These are phyloP conservation scores for Bovichtus variegatus DNA, from an alignment of 2,797 vertebrate genomes.

Conservation along the genomic window DNA sequence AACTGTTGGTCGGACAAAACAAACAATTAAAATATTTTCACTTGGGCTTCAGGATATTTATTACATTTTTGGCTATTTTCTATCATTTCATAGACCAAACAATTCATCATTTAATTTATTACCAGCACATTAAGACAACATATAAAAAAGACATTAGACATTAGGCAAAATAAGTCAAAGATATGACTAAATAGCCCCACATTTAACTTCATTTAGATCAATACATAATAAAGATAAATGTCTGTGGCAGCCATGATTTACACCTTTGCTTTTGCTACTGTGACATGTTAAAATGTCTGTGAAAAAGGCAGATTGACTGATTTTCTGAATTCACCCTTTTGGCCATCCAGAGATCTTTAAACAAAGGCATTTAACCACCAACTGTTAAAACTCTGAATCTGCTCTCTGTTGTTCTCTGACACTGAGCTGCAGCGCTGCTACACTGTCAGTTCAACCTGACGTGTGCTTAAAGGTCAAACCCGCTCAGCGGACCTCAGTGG, in stretches of 20 bases:
- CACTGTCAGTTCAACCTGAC: neutral
- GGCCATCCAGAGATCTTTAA: neutral
- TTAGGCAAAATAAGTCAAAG: neutral
- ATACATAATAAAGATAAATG: neutral
- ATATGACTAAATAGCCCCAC: neutral
- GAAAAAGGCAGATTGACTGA: neutral
- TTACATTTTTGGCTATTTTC: neutral
- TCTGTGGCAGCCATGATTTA: neutral
- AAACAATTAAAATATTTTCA: neutral
- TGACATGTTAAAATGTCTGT: neutral
- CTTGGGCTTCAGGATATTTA: neutral
- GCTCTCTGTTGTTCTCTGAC: neutral
- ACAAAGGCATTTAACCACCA: neutral
- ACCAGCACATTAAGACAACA: neutral
- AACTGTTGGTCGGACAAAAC: no score
- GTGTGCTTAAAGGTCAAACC: slow-evolving; percentile 13
- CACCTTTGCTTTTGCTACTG: neutral
- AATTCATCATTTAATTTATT: neutral
- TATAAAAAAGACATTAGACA: neutral
- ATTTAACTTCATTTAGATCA: neutral
- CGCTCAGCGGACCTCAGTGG: slow-evolving; percentile 12
- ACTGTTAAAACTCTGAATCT: neutral
- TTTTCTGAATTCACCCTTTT: neutral
- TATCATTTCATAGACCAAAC: neutral
- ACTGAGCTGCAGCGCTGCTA: neutral